phyloP scores from a whole-genome alignment of 2,888 invertebrate genomes.

The Scrobipalpa costella region DNA sequence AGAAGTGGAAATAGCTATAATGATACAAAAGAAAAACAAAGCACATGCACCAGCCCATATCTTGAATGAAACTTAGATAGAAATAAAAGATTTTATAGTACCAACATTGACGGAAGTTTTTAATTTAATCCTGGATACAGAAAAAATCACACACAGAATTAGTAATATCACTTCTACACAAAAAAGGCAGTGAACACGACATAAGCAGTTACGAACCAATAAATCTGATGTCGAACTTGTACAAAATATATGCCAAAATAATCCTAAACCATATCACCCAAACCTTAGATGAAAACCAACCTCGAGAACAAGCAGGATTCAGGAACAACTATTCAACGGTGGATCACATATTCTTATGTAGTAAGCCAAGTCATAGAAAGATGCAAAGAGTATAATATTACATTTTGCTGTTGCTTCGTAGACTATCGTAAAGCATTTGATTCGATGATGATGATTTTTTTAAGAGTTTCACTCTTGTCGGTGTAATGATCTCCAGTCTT shows the following conservation, averaged over 20 bases:
- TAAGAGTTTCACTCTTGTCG: too few relatives aligned
- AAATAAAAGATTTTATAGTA: slow-evolving; percentile 24
- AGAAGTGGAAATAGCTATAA: slow-evolving; percentile 25
- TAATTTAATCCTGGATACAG: slow-evolving; percentile 29
- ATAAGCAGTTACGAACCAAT: slow-evolving; percentile 27
- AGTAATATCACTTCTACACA: slow-evolving; percentile 32
- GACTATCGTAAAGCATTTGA: slow-evolving; percentile 35
- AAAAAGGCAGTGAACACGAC: slow-evolving; percentile 24
- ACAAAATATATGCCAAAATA: slow-evolving; percentile 31
- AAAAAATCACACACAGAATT: slow-evolving; percentile 17
- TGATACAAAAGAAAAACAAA: slow-evolving; percentile 27
- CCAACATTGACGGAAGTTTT: slow-evolving; percentile 30
- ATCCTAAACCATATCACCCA: slow-evolving; percentile 22
- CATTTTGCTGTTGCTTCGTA: slow-evolving; percentile 32
- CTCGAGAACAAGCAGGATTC: slow-evolving; percentile 30
- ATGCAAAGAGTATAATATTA: slow-evolving; percentile 26
- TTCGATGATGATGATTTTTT: too few relatives aligned
- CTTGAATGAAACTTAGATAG: slow-evolving; percentile 31
- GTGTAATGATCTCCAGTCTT: too few relatives aligned
- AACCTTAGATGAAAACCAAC: slow-evolving; percentile 27
- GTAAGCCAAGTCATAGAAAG: slow-evolving; percentile 30
- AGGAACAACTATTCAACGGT: slow-evolving; percentile 26
- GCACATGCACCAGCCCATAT: slow-evolving; percentile 29
- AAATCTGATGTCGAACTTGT: slow-evolving; percentile 27
- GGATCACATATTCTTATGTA: slow-evolving; percentile 27